Conservation (phyloP, 2,888 invertebrate genomes). For the Oligia strigilis region DNA sequence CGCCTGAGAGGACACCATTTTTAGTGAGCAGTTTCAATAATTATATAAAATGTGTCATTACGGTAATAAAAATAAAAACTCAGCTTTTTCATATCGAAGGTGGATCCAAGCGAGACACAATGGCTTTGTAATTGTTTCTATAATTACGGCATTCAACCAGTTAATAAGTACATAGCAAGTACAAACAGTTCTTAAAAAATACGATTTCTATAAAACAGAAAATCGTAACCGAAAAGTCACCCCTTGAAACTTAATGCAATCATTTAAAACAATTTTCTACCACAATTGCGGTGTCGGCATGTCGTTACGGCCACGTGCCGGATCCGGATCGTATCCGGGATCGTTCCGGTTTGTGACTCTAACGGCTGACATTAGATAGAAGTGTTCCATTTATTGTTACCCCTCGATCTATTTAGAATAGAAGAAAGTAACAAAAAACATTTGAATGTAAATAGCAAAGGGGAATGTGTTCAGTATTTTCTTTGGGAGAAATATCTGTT, state of each 20-base stretch:
- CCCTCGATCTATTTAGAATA: conserved; percentile 62
- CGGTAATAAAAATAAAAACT: background rate
- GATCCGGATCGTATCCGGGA: conserved; percentile 65
- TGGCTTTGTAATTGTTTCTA: background rate
- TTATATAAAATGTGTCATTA: background rate
- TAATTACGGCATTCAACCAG: background rate
- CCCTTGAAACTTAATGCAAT: conserved; percentile 59
- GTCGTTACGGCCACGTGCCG: conserved; percentile 69
- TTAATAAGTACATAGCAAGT: background rate
- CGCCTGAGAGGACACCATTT: too few species aligned
- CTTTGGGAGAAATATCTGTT: conserved; percentile 45
- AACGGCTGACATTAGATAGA: conserved; percentile 60
- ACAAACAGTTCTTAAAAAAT: background rate
- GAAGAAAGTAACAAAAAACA: conserved; percentile 50
- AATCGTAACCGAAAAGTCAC: conserved; percentile 23
- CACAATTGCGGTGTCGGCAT: conserved; percentile 61
- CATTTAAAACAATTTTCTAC: conserved; percentile 64
- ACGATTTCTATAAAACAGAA: conserved; percentile 1
- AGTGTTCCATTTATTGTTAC: conserved; percentile 65
- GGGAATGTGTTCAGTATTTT: conserved; percentile 40
- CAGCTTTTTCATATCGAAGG: too few species aligned
- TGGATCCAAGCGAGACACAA: too few species aligned
- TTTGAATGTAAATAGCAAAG: conserved; percentile 38
- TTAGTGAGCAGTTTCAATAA: background rate
- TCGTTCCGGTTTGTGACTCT: conserved; percentile 63